phyloP scores from a whole-genome alignment of 2,888 invertebrate genomes.

The Eupeodes latifasciatus region DNA sequence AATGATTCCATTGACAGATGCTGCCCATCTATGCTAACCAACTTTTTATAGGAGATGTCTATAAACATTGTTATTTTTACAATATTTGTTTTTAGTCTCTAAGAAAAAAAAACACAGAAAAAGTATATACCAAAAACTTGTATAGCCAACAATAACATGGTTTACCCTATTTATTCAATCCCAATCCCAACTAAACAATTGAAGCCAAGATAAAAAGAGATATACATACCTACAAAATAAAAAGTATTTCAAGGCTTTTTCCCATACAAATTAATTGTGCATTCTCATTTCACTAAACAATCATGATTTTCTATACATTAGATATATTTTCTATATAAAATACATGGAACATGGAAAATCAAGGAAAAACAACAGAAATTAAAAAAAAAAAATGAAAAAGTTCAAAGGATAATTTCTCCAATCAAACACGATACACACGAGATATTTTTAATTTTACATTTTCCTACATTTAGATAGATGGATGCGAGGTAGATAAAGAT shows the following conservation, averaged over 20 bases:
- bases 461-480: background rate
- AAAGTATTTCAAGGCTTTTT: constrained; percentile 28
- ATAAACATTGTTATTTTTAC: too few relatives aligned
- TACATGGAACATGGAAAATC: background rate
- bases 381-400: background rate
- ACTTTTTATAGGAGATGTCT: too few relatives aligned
- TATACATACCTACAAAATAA: background rate
- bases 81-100: too few relatives aligned
- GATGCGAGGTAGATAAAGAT: background rate
- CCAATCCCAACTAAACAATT: constrained; percentile 9
- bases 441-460: constrained; percentile 39
- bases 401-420: constrained; percentile 41
- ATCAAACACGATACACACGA: constrained; percentile 34
- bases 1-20: too few relatives aligned
- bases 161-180: constrained; percentile 31
- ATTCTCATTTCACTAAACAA: constrained; percentile 41
- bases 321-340: background rate
- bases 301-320: constrained; percentile 7
- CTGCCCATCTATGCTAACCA: too few relatives aligned
- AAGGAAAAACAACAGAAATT: constrained; percentile 5
- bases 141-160: background rate
- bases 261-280: constrained; percentile 41
- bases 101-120: too few relatives aligned
- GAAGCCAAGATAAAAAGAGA: constrained; percentile 11
- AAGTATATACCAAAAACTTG: too few relatives aligned